Percentiles rank a stretch among this genome's conserved stretches.
These are phyloP conservation scores for Gracilinanus agilis DNA, from an alignment of 2,113 vertebrate genomes.

Conservation along the genomic window DNA sequence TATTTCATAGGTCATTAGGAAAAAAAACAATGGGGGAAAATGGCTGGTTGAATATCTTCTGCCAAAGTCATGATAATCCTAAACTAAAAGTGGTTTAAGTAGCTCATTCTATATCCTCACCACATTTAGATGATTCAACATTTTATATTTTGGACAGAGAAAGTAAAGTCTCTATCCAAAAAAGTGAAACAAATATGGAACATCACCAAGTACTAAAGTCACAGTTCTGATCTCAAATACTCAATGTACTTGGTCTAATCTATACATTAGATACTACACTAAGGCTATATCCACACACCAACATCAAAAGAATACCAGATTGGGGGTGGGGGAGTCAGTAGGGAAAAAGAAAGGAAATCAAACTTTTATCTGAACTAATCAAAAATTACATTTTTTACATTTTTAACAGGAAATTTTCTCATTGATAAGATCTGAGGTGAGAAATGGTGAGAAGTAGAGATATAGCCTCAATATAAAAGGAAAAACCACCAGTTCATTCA, in stretches of 20 bases:
- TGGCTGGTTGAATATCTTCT: not conserved
- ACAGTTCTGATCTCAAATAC: slow-evolving; percentile 11
- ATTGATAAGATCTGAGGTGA: slow-evolving; percentile 10
- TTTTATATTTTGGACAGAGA: slow-evolving; percentile 16
- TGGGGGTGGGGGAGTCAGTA: not conserved
- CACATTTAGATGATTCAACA: not conserved
- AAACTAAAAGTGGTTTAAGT: not conserved
- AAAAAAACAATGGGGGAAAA: not conserved
- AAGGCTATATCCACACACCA: slow-evolving; percentile 23
- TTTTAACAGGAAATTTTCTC: not conserved
- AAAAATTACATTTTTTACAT: not conserved
- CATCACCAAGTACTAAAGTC: not conserved
- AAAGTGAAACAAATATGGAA: not conserved
- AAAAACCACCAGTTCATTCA: slow-evolving; percentile 70
- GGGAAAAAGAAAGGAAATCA: slow-evolving; percentile 38
- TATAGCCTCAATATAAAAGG: slow-evolving; percentile 53
- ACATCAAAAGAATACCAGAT: not conserved
- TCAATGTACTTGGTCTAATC: not conserved
- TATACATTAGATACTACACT: slow-evolving; percentile 10
- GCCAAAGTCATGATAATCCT: not conserved
- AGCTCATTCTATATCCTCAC: not conserved
- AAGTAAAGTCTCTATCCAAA: too few relatives aligned
- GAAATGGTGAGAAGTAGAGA: slow-evolving; percentile 16
- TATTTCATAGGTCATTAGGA: not conserved
- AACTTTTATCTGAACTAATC: slow-evolving; percentile 3